These are phyloP conservation scores for Cynopterus brachyotis DNA, from an alignment of 2,113 vertebrate genomes.

Conservation along the genomic window DNA sequence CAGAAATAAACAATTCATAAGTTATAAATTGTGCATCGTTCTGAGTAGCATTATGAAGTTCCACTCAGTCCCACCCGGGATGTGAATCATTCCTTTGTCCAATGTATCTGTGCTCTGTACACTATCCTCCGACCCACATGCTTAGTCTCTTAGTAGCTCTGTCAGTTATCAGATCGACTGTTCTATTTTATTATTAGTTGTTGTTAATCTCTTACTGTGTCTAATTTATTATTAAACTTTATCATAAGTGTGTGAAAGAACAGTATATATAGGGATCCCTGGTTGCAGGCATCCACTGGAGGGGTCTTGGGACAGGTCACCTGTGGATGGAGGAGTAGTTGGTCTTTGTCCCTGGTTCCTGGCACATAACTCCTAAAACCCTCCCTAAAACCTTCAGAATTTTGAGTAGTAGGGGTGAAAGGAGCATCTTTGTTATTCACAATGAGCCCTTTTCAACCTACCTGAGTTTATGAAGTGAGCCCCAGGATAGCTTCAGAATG, in stretches of 20 bases:
- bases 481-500: not conserved
- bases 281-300: not conserved
- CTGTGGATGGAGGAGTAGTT: not conserved
- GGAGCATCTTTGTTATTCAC: not conserved
- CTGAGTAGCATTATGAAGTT: not conserved
- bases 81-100: not conserved
- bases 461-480: not conserved
- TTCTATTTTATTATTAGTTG: not conserved
- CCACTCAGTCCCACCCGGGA: not conserved
- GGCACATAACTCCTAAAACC: not conserved
- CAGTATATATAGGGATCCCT: not conserved
- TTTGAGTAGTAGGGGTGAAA: not conserved
- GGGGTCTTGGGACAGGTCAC: too few species aligned
- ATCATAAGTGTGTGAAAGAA: not conserved
- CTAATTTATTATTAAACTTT: not conserved
- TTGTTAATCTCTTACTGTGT: too few species aligned
- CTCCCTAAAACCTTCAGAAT: too few species aligned
- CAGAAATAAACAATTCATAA: not conserved
- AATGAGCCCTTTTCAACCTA: not conserved
- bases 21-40: not conserved
- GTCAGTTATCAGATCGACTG: not conserved
- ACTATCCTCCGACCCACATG: too few species aligned
- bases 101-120: not conserved
- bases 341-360: not conserved
- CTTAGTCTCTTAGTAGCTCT: not conserved